phyloP scores from a whole-genome alignment of 1,140 invertebrate species.

The Solenopsis fugax region DNA sequence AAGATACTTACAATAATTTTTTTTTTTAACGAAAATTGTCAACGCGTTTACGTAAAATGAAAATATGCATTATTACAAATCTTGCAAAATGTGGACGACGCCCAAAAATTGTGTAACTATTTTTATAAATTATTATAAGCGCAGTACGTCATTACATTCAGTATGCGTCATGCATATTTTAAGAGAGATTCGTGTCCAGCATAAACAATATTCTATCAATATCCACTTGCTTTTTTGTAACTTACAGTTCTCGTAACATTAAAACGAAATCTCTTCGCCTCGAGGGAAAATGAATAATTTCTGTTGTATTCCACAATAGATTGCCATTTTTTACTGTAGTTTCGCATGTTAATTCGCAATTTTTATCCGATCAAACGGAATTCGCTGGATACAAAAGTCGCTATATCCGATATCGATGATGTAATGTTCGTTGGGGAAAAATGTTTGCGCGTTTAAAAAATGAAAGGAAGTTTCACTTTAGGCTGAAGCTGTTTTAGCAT shows the following conservation, averaged over 20 bases:
- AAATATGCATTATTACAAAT: background rate
- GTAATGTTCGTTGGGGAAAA: background rate
- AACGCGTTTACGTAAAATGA: background rate
- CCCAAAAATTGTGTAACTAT: background rate
- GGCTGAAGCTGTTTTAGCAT: constrained; percentile 40
- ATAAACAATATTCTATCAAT: constrained; percentile 17
- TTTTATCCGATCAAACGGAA: background rate
- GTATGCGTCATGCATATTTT: background rate
- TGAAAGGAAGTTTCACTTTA: constrained; percentile 66
- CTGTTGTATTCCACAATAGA: background rate
- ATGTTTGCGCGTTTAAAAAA: constrained; percentile 4
- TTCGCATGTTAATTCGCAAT: background rate
- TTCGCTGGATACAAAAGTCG: background rate
- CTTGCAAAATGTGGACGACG: background rate
- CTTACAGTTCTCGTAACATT: background rate
- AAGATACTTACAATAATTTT: background rate
- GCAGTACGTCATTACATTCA: background rate
- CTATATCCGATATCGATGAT: background rate
- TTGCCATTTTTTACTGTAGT: background rate
- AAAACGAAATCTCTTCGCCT: constrained; percentile 4
- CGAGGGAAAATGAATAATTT: background rate
- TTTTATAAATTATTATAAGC: constrained; percentile 30
- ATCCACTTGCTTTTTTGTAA: background rate
- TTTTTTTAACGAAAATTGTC: background rate
- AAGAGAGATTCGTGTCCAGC: background rate